Evolutionary conservation across 2,113 vertebrate species (phyloP).

Genomic region (Protomyctophum bolini): DNA sequence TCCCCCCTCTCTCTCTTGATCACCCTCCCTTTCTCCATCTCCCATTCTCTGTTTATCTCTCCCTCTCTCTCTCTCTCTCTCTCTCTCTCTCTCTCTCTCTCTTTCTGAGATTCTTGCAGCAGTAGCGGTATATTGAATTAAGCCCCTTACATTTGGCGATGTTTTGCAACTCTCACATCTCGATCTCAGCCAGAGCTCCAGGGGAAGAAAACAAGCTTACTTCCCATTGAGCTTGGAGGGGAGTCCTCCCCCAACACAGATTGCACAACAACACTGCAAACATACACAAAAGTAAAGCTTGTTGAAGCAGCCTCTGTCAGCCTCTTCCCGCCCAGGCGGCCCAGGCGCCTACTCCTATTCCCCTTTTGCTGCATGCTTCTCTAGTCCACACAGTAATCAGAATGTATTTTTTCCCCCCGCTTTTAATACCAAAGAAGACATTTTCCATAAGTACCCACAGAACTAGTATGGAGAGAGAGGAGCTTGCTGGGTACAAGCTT

Average conservation of each 20-base stretch:
- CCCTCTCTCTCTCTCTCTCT: background rate
- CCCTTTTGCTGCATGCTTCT: background rate
- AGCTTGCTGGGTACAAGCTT: slow-evolving; percentile 10
- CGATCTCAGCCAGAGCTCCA: slow-evolving; percentile 35
- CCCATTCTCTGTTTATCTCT: slow-evolving; percentile 1
- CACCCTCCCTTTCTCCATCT: background rate
- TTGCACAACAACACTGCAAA: slow-evolving; percentile 55
- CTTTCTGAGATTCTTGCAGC: slow-evolving; percentile 36
- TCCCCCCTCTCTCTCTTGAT: background rate
- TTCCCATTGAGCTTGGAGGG: slow-evolving; percentile 24
- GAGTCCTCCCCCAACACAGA: slow-evolving; percentile 23
- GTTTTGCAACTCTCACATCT: slow-evolving; percentile 55
- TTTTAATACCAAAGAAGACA: background rate
- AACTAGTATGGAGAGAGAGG: background rate
- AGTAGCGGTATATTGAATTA: slow-evolving; percentile 48
- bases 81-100: slow-evolving; percentile 20
- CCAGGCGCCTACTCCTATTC: background rate
- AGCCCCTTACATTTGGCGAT: slow-evolving; percentile 17
- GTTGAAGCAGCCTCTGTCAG: background rate
- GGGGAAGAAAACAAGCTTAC: slow-evolving; percentile 34
- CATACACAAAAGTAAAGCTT: slow-evolving; percentile 37
- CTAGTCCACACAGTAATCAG: slow-evolving; percentile 6
- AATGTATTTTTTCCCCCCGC: background rate
- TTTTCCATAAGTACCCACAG: slow-evolving; percentile 10
- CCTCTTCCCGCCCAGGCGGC: background rate